Base-by-base conservation (phyloP, 64 coral and sea anemone species). In the Porites australiensis region DNA sequence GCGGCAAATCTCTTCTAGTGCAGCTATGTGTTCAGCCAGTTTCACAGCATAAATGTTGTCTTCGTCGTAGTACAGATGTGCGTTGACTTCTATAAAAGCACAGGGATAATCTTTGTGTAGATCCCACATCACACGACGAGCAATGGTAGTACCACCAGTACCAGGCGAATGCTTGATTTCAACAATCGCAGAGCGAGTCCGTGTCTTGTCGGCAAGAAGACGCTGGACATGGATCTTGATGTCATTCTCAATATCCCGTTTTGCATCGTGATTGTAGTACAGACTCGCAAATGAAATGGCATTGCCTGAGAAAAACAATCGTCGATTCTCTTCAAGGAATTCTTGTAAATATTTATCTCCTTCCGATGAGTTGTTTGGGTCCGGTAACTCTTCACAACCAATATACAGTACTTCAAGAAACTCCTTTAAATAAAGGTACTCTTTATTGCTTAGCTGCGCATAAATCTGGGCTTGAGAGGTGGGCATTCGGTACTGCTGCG, bases 81-180 rank as follows among this genome's bases (percentile, higher is more conserved):
- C 55, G 49, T 64, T 65, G 8, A 86, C 13, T 19, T 79, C 92
- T 68, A 60, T 74, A 55, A 96, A 79, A 0, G 87, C 90, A 86
- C 90, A 96, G 5, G 95, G 95, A 27, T 90, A 93, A 9, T 64
- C 44, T 60, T 86, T 90, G 15, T 93, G 95, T 8, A 96, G 53
- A 43, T 96, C 95, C 95, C 95, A 96, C 60, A 96, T 67, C 23
- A 96, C 95, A 23, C 95, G 90, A 27, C 95, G 85, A 14, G 95
- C 87, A 50, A 96, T 96, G 3, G 95, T 96, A 53, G 95, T 79
- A 6, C 95, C 95, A 86, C 95, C 95, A 51, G 95, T 89, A 18
- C 95, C 95, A 0, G 95, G 95, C 0, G 95, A 92, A 54, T 96
- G 95, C 13, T 55, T 80, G 71, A 96, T 93, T 77, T 93, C 90